phyloP scores from a whole-genome alignment of 2,888 invertebrate species.

The Dasypolia templi region DNA sequence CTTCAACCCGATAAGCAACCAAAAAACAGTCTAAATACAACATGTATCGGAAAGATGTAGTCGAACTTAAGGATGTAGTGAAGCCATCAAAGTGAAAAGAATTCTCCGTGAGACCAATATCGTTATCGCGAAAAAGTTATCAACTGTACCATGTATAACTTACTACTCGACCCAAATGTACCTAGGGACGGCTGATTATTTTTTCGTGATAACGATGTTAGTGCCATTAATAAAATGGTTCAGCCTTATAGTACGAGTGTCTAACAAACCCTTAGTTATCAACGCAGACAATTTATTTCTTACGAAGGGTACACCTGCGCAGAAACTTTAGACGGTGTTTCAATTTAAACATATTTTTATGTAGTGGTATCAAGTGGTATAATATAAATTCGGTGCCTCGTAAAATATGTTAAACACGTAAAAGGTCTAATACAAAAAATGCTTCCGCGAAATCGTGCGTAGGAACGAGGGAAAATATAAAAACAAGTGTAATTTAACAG shows the following conservation, averaged over 20 bases:
- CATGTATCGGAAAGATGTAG: background rate
- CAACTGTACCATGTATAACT: background rate
- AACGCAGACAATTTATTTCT: background rate
- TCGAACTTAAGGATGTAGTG: background rate
- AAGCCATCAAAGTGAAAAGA: background rate
- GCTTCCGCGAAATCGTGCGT: conserved; percentile 1
- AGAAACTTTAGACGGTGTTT: background rate
- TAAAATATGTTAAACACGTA: conserved; percentile 19
- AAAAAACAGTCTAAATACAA: background rate
- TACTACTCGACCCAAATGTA: background rate
- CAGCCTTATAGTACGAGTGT: background rate
- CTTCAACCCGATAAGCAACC: background rate
- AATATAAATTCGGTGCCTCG: conserved; percentile 10
- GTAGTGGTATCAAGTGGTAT: conserved; percentile 6
- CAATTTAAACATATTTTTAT: conserved; percentile 2
- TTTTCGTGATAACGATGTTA: background rate
- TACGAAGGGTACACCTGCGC: background rate
- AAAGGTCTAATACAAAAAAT: conserved; percentile 1
- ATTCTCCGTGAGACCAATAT: background rate
- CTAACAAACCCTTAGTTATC: background rate
- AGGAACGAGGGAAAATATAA: background rate
- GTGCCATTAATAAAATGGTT: background rate
- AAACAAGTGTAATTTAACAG: conserved; percentile 5
- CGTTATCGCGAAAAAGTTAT: background rate
- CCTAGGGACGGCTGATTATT: background rate